Evolutionary conservation across 92 coral and sea anemone species (phyloP), one percentile per base, ranked within the genome.

Genomic region (Actinostola sp.): DNA sequence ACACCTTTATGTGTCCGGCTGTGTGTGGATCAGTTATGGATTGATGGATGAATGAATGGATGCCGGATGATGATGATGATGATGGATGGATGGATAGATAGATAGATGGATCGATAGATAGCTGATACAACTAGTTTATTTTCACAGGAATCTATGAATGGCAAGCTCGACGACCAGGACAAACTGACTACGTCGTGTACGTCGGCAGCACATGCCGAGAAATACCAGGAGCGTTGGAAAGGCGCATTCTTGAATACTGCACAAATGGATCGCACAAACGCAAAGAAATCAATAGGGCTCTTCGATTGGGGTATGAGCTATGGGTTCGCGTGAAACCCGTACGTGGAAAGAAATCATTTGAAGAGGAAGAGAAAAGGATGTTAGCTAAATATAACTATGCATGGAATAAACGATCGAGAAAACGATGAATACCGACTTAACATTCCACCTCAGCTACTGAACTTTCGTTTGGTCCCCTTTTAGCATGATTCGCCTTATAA

Each of bases 191-290:
- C 3, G 93, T 73, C 9, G 93, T 88, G 17, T 88, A 88, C 45
- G 52, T 88, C 62, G 93, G 93, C 10, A 79, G 93, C 33, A 88
- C 93, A 0, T 84, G 87, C 67, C 44, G 82, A 38, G 30, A 1
- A 2, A 79, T 65, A 55, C 76, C 71, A 2, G 86, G 82, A 15
- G 77, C 86, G 24, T 23, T 88, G 33, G 21, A 48, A 66, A 19
- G 11, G 21, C 62, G 93, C 57, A 70, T 88, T 42, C 39, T 54
- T 9, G 77, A 51, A 45, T 88, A 88, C 62, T 84, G 86, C 72
- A 59, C 1, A 1, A 15, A 46, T 34, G 83, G 83, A 2, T 57
- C 69, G 25, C 89, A 88, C 35, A 83, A 84, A 31, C 8, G 0
- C 10, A 43, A 20, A 29, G 34, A 20, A 16, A 87, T 88, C 7